Conservation (phyloP, 2,888 invertebrate species). For the Acleris emargana region DNA sequence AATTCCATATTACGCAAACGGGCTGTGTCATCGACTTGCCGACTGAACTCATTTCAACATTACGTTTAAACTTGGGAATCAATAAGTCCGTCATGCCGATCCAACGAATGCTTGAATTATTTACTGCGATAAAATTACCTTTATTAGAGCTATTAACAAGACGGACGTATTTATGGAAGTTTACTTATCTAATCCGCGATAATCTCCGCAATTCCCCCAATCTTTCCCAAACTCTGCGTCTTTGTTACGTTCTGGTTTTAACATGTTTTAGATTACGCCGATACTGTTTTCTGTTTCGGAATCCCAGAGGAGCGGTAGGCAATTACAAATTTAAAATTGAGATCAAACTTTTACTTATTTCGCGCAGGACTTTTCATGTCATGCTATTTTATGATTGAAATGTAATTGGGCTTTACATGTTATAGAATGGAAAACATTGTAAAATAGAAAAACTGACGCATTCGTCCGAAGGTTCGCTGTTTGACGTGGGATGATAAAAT, state of each 20-base stretch:
- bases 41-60: conserved; percentile 25
- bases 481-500: too few relatives aligned
- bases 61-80: conserved; percentile 12
- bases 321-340: conserved; percentile 19
- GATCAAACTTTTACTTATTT: conserved; percentile 1
- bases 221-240: neutral
- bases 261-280: conserved; percentile 7
- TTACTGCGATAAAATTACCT: conserved; percentile 2
- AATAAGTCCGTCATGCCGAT: neutral
- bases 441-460: too few relatives aligned
- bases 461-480: too few relatives aligned
- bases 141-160: conserved; percentile 21
- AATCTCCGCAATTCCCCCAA: conserved; percentile 15
- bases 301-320: conserved; percentile 9
- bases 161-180: conserved; percentile 26
- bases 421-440: too few relatives aligned
- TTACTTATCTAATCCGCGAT: conserved; percentile 25
- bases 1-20: conserved; percentile 21
- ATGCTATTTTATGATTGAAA: too few relatives aligned
- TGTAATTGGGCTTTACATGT: too few relatives aligned
- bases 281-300: conserved; percentile 5
- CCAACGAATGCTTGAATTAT: neutral
- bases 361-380: too few relatives aligned
- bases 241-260: neutral
- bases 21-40: conserved; percentile 10